Conservation (phyloP, 2,113 vertebrate genomes). For the Phyllopteryx taeniolatus region DNA sequence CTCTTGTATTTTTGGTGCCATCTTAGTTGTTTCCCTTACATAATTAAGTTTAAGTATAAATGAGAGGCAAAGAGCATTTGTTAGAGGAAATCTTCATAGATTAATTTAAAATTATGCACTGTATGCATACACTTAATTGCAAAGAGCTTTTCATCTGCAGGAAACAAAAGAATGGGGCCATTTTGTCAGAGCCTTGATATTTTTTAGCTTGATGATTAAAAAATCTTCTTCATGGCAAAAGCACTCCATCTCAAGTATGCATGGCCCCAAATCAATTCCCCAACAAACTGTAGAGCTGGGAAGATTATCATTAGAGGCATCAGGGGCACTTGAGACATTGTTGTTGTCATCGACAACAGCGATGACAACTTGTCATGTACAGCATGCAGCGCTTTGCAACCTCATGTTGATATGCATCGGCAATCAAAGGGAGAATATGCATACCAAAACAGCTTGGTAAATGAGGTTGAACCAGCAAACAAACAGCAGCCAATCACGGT, state of each 20-base stretch:
- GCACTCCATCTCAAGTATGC: constrained; percentile 1
- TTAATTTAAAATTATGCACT: not conserved
- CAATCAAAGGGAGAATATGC: constrained; percentile 45
- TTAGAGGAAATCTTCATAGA: not conserved
- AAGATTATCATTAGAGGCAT: constrained; percentile 43
- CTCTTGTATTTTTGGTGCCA: not conserved
- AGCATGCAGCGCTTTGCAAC: constrained; percentile 21
- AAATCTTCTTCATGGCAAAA: constrained; percentile 17
- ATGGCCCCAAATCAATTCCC: constrained; percentile 34
- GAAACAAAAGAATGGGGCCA: not conserved
- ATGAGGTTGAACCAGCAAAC: constrained; percentile 56
- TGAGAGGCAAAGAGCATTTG: not conserved
- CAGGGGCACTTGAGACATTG: constrained; percentile 39
- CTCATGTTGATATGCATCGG: constrained; percentile 24
- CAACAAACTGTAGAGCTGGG: constrained; percentile 32
- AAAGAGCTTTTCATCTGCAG: not conserved
- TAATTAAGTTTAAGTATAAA: not conserved
- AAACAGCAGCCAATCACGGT: constrained; percentile 57
- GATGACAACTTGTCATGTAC: not conserved
- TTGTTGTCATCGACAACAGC: constrained; percentile 8
- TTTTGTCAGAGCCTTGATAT: constrained; percentile 24
- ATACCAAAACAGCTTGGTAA: constrained; percentile 39
- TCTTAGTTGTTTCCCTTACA: not conserved
- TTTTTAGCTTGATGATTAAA: constrained; percentile 15
- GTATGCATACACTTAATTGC: not conserved